Evolutionary conservation across 2,797 vertebrate species (phyloP).

Genomic region (Smutsia gigantea): DNA sequence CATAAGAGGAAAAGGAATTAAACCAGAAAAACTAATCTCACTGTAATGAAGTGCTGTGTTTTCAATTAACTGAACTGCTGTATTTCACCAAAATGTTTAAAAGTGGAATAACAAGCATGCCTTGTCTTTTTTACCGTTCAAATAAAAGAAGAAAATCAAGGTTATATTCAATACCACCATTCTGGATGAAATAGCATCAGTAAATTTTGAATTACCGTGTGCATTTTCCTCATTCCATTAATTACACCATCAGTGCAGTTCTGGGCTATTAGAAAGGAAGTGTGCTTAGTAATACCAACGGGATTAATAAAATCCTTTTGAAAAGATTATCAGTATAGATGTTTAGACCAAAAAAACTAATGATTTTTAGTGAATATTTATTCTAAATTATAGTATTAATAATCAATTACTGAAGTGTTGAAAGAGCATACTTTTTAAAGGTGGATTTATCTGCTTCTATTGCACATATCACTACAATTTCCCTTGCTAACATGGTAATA

Average conservation of each 20-base stretch:
- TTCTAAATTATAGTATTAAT: not conserved
- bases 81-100: constrained; percentile 68
- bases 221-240: constrained; percentile 60
- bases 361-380: not conserved
- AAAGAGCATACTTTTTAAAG: not conserved
- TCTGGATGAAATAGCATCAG: constrained; percentile 46
- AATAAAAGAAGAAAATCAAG: constrained; percentile 34
- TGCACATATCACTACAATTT: not conserved
- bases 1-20: constrained; percentile 48
- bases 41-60: constrained; percentile 59
- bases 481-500: not conserved
- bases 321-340: not conserved
- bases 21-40: constrained; percentile 54
- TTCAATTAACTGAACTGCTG: constrained; percentile 68
- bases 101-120: constrained; percentile 49
- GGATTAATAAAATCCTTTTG: constrained; percentile 32
- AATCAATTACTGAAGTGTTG: not conserved
- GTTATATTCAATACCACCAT: constrained; percentile 54
- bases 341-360: constrained; percentile 26
- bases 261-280: not conserved
- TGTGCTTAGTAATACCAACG: constrained; percentile 31
- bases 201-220: constrained; percentile 57
- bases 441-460: not conserved
- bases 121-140: constrained; percentile 49
- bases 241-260: constrained; percentile 47